These are phyloP conservation scores for Drosophila nr. fundita DNA, from an alignment of 2,888 invertebrate genomes.

Conservation along the genomic window DNA sequence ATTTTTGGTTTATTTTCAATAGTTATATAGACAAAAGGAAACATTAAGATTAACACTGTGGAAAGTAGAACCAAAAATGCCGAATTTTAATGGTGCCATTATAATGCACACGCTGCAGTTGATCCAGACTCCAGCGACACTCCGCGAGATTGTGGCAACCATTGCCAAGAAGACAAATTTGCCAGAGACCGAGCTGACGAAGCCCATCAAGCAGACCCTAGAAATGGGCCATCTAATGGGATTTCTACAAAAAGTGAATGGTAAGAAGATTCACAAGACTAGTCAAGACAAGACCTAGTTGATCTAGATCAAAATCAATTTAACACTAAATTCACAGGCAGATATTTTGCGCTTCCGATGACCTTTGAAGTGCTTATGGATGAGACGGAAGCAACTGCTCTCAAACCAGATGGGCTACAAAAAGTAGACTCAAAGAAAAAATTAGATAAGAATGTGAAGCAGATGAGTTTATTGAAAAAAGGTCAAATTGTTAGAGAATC, in stretches of 20 bases:
- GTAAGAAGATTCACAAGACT: slow-evolving; percentile 27
- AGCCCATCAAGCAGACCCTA: slow-evolving; percentile 61
- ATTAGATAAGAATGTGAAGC: slow-evolving; percentile 11
- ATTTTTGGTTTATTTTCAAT: slow-evolving; percentile 17
- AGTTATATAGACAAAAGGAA: slow-evolving; percentile 21
- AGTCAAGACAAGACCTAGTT: neutral
- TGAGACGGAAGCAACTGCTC: slow-evolving; percentile 28
- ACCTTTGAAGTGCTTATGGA: slow-evolving; percentile 43
- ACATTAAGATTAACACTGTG: slow-evolving; percentile 3
- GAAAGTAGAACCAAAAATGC: slow-evolving; percentile 38
- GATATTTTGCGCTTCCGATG: slow-evolving; percentile 59
- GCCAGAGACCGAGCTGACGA: slow-evolving; percentile 45
- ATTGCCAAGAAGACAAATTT: slow-evolving; percentile 60
- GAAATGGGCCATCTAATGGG: slow-evolving; percentile 59
- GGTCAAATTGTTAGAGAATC: neutral
- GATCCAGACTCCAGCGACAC: slow-evolving; percentile 60
- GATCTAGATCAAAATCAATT: accelerated
- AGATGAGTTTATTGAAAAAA: slow-evolving; percentile 15
- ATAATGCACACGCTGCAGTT: slow-evolving; percentile 62
- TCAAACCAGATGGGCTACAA: neutral
- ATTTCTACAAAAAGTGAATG: slow-evolving; percentile 60
- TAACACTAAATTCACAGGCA: slow-evolving; percentile 19
- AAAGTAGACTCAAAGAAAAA: slow-evolving; percentile 12
- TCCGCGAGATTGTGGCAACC: slow-evolving; percentile 58
- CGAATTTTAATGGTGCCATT: slow-evolving; percentile 68